Conservation (phyloP, 1,140 invertebrate genomes). For the Drosophila varians region DNA sequence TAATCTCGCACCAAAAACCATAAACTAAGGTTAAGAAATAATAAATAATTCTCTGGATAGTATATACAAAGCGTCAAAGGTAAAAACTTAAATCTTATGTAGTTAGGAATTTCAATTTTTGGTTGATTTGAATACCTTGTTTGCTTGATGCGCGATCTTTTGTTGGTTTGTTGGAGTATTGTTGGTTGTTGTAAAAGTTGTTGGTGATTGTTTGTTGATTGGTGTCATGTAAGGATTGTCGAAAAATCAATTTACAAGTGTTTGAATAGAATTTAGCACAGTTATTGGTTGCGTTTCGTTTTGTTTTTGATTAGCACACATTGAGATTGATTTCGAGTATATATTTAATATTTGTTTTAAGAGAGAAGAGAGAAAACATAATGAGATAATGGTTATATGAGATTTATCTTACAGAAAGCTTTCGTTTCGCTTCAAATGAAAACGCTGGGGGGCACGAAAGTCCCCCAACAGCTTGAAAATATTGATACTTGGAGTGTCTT, state of each 20-base stretch:
- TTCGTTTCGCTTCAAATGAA: conserved; percentile 24
- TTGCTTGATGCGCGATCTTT: conserved; percentile 83
- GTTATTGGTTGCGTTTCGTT: conserved; percentile 24
- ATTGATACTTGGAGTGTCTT: conserved; percentile 23
- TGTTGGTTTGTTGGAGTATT: conserved; percentile 53
- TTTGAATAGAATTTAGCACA: conserved; percentile 52
- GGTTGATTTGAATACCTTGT: conserved; percentile 79
- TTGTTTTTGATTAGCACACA: conserved; percentile 69
- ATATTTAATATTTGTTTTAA: conserved; percentile 49
- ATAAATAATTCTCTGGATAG: conserved; percentile 18
- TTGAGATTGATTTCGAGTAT: conserved; percentile 66
- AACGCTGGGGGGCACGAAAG: not conserved
- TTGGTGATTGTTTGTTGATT: conserved; percentile 56
- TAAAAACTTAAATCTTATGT: conserved; percentile 38
- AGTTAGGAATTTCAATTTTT: conserved; percentile 62
- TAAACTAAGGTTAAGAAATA: conserved; percentile 15
- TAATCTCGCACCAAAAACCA: conserved; percentile 30
- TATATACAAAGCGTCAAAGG: conserved; percentile 58
- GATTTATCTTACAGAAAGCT: conserved; percentile 71
- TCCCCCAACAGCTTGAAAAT: not conserved
- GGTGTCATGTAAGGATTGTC: conserved; percentile 73
- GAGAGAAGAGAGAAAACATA: conserved; percentile 76
- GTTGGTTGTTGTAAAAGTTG: conserved; percentile 59
- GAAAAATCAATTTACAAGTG: conserved; percentile 71
- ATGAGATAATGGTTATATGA: conserved; percentile 79